Conservation (phyloP, 2,113 vertebrate species). For the Cyprinodon brontotheroides region DNA sequence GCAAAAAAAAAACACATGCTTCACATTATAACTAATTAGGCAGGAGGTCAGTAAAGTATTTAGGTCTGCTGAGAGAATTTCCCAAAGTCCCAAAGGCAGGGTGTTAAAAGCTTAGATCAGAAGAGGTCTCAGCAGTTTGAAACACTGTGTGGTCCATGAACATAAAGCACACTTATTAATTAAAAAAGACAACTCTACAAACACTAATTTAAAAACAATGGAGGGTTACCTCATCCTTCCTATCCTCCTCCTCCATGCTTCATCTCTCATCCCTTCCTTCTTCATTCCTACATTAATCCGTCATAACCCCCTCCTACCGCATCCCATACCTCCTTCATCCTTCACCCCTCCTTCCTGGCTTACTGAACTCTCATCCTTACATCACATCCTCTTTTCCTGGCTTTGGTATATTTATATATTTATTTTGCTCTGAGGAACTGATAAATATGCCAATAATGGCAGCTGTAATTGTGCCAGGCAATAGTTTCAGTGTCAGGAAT, state of each 20-base stretch:
- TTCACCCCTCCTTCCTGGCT: too few relatives aligned
- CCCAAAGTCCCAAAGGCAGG: not conserved
- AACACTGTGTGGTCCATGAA: not conserved
- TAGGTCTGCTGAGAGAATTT: not conserved
- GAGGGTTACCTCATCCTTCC: not conserved
- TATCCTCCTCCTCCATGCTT: not conserved
- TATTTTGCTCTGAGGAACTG: too few relatives aligned
- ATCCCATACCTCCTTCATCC: too few relatives aligned
- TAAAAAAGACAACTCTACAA: not conserved
- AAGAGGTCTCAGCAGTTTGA: not conserved
- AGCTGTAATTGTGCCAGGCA: too few relatives aligned
- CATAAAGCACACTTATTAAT: not conserved
- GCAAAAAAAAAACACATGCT: not conserved
- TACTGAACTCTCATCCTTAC: too few relatives aligned
- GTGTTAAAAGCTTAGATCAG: not conserved
- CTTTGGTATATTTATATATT: too few relatives aligned
- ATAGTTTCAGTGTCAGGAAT: too few relatives aligned
- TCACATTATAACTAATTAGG: not conserved
- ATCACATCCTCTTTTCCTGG: too few relatives aligned
- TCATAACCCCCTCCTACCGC: not conserved
- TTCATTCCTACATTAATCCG: not conserved
- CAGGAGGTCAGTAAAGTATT: not conserved
- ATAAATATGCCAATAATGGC: too few relatives aligned
- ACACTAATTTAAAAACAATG: not conserved
- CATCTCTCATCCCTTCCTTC: too few relatives aligned